Conservation (phyloP, 35 echinoderm and acorn worm genomes). For the Apostichopus parvimensis region DNA sequence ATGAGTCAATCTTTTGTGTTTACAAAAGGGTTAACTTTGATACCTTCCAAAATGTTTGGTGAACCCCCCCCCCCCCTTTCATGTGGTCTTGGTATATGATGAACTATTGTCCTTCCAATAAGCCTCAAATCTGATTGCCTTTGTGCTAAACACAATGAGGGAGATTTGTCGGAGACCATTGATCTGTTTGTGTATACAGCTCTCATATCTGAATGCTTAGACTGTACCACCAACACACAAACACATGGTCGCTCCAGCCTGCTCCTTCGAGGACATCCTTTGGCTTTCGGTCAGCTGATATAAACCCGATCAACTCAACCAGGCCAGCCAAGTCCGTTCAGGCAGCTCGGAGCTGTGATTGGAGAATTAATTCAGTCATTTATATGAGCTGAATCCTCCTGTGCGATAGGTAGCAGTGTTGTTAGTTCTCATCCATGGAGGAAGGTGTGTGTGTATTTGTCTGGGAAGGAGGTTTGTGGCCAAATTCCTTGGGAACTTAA, state of each 20-base stretch:
- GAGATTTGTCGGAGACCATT: constrained; percentile 16
- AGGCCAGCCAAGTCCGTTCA: too few species aligned
- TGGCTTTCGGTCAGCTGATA: too few species aligned
- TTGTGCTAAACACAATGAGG: constrained; percentile 11
- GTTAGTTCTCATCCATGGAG: too few species aligned
- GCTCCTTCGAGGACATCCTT: too few species aligned
- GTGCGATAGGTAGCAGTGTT: too few species aligned
- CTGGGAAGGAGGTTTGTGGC: neutral
- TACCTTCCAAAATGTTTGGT: neutral
- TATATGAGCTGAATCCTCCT: neutral
- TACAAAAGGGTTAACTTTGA: neutral
- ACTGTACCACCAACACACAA: too few species aligned
- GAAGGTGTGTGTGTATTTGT: neutral
- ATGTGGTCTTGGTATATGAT: neutral
- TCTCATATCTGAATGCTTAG: neutral
- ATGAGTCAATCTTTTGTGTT: constrained; percentile 26
- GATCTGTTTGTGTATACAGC: constrained; percentile 32
- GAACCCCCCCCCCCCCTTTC: neutral
- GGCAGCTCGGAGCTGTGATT: neutral
- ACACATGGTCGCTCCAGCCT: too few species aligned
- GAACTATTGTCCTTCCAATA: constrained; percentile 20
- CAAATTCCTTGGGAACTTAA: neutral
- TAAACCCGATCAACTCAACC: too few species aligned
- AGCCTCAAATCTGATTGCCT: constrained; percentile 50
- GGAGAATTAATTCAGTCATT: neutral